Conservation (phyloP, 2,888 invertebrate genomes). For the Homarus gammarus region DNA sequence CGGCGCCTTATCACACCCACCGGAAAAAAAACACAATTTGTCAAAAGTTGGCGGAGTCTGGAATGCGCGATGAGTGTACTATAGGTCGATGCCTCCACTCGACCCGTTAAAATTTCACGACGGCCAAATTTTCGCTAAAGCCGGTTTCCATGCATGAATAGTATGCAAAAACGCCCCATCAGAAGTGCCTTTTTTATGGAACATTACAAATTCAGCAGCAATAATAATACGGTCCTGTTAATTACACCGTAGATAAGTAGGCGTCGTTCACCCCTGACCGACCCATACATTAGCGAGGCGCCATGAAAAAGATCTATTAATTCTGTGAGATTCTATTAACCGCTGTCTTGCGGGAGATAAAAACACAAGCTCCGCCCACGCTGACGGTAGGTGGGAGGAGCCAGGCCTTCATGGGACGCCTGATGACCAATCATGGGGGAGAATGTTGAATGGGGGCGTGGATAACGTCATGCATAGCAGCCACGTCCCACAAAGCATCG, state of each 20-base stretch:
- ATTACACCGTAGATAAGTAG: slow-evolving; percentile 27
- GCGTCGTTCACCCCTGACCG: slow-evolving; percentile 44
- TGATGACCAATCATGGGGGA: slow-evolving; percentile 8
- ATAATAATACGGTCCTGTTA: slow-evolving; percentile 31
- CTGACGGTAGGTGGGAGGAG: slow-evolving; percentile 16
- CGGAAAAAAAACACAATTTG: background rate
- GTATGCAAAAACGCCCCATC: background rate
- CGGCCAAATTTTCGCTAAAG: slow-evolving; percentile 20
- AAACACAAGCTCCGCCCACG: slow-evolving; percentile 30
- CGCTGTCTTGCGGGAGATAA: slow-evolving; percentile 42
- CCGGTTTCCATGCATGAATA: background rate
- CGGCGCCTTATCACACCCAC: background rate
- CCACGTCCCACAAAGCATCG: slow-evolving; percentile 12
- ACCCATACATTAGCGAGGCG: slow-evolving; percentile 45
- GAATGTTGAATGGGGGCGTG: slow-evolving; percentile 23
- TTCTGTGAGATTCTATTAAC: slow-evolving; percentile 50
- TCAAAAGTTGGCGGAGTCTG: slow-evolving; percentile 14
- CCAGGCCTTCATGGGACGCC: background rate
- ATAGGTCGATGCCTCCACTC: slow-evolving; percentile 18
- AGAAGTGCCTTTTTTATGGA: background rate
- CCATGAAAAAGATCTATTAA: slow-evolving; percentile 52
- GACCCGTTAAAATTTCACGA: slow-evolving; percentile 30
- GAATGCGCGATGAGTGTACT: slow-evolving; percentile 29
- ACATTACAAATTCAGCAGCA: slow-evolving; percentile 27
- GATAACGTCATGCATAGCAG: background rate